These are phyloP conservation scores for Cinclus cinclus DNA, from an alignment of 2,113 vertebrate genomes.

Conservation along the genomic window DNA sequence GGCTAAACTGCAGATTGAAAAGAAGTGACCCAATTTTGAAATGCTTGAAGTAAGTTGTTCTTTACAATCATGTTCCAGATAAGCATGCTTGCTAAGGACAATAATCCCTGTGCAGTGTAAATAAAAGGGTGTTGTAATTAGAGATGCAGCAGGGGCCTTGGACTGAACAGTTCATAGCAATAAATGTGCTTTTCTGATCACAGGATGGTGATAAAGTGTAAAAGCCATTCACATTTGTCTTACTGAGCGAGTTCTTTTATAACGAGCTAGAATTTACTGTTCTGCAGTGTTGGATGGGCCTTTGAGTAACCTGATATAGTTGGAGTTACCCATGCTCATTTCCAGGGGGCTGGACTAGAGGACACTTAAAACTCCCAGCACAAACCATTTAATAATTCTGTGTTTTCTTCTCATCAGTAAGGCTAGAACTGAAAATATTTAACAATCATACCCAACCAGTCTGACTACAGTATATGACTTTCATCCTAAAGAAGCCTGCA, in stretches of 20 bases:
- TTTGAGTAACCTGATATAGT: background rate
- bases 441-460: background rate
- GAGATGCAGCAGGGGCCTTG: background rate
- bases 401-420: background rate
- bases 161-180: background rate
- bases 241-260: background rate
- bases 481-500: background rate
- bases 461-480: background rate
- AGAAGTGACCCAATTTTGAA: background rate
- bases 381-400: background rate
- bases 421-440: background rate
- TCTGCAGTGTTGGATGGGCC: background rate
- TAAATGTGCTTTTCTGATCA: background rate
- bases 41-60: background rate
- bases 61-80: background rate
- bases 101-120: background rate
- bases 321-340: background rate
- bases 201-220: background rate
- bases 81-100: background rate
- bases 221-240: background rate
- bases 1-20: background rate
- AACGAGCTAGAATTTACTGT: background rate
- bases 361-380: accelerated
- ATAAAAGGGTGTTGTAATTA: background rate
- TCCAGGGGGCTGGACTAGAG: background rate